Base-by-base conservation (phyloP, 2,888 invertebrate genomes). In the Drosophila macrospina region DNA sequence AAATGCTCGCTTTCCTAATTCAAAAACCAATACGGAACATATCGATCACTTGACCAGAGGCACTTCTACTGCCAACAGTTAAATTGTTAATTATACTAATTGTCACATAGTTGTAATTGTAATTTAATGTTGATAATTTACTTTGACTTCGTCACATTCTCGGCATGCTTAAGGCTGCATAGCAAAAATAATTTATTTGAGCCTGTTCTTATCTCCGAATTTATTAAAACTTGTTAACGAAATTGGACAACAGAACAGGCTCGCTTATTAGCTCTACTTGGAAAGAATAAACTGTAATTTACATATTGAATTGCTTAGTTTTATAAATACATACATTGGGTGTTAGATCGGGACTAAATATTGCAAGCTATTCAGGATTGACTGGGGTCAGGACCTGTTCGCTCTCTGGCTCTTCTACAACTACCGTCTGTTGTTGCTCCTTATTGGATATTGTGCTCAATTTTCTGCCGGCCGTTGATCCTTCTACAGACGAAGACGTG, bases 1-100 rank as follows among this genome's bases (percentile, higher is more conserved):
- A 92, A 91, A 71, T 92, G 92, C 63, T 87, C 84, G 24, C 78
- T 92, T 3, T 92, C 92, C 54, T 92, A 92, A 88, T 84, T 54
- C 5, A 5, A 42, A 41, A 41, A 24, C 52, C 34, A 54, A 28
- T 10, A 7, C 11, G 8, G 24, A 57, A 68, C 69, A 79, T 79
- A 81, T 81, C 64, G 24, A 52, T 61, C 50, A 67, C 57, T 64
- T 86, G 83, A 84, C 83, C 86, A 84, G 79, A 65, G 39, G 75
- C 63, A 16, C 41, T 32, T 62, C 69, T 64, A 65, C 83, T 45
- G 44, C 44, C 65, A 11, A 51, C 30, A 59, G 32, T 48, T 69
- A 64, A 50, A 37, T 69, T 61, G 45, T 68, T 83, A 81, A 56
- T 39, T 77, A 67, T 63, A 72, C 16, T 41, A 57, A 47, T 59